Conservation (phyloP, 2,113 vertebrate genomes). For the Laterallus jamaicensis region DNA sequence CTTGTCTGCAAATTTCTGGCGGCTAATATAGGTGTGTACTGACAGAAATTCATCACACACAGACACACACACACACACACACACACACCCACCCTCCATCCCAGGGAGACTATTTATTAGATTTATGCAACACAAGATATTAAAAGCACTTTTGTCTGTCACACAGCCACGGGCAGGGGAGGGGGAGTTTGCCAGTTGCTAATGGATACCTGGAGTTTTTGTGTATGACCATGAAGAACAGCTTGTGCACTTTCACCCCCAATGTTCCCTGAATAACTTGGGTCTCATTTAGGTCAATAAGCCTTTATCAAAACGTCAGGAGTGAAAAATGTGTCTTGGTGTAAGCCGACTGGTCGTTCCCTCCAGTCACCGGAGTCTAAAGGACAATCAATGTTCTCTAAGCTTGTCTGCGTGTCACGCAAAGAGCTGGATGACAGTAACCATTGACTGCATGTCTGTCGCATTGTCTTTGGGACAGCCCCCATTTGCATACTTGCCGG, state of each 20-base stretch:
- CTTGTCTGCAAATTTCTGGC: background rate
- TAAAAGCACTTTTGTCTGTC: constrained; percentile 65
- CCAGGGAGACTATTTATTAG: background rate
- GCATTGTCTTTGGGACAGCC: constrained; percentile 57
- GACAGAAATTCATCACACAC: constrained; percentile 1
- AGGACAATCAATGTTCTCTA: constrained; percentile 66
- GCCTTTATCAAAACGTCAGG: constrained; percentile 75
- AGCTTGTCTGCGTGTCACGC: constrained; percentile 71
- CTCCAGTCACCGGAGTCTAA: constrained; percentile 60
- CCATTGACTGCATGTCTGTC: constrained; percentile 68
- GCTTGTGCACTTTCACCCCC: constrained; percentile 75
- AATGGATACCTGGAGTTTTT: constrained; percentile 72
- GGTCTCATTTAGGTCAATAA: constrained; percentile 76
- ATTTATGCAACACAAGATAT: constrained; percentile 53
- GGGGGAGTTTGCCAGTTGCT: constrained; percentile 71
- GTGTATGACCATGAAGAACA: constrained; percentile 74
- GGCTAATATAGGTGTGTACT: background rate
- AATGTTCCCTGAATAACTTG: constrained; percentile 72
- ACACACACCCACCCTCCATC: background rate
- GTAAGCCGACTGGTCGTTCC: constrained; percentile 71
- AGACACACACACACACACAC: background rate
- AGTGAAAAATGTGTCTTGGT: constrained; percentile 77
- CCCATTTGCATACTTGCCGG: constrained; percentile 60
- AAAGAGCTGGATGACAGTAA: constrained; percentile 67
- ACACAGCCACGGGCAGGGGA: constrained; percentile 48